Conservation (phyloP, 2,113 vertebrate species). For the Calyptomena viridis region DNA sequence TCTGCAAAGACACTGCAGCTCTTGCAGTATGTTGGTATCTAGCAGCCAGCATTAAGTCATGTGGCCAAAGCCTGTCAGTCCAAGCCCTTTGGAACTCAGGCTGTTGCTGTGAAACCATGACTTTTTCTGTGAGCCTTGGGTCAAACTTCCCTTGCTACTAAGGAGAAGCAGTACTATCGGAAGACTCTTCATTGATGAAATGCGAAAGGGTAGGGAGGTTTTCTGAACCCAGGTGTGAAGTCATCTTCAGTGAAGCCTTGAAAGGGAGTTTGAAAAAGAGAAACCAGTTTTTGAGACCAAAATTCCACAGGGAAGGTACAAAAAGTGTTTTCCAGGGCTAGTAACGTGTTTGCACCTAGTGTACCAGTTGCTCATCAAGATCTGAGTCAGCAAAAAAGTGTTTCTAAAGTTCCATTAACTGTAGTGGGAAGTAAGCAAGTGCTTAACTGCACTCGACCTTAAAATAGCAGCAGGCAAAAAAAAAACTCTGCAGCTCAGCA, state of each 20-base stretch:
- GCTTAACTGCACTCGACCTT: background rate
- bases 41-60: background rate
- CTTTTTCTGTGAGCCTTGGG: background rate
- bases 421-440: slow-evolving; percentile 23
- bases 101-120: background rate
- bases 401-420: slow-evolving; percentile 11
- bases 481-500: slow-evolving; percentile 11
- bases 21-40: background rate
- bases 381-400: slow-evolving; percentile 2
- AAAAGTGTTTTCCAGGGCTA: background rate
- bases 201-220: background rate
- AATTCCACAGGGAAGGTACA: background rate
- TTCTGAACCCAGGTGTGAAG: background rate
- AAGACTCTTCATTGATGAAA: background rate
- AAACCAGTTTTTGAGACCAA: background rate
- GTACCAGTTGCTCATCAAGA: background rate
- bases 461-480: slow-evolving; percentile 35
- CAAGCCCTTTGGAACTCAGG: background rate
- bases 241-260: background rate
- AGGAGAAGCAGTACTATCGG: background rate
- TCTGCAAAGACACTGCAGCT: background rate
- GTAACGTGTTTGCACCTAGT: background rate
- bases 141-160: background rate
- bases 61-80: background rate
- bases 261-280: background rate